Conservation (phyloP, 2,797 vertebrate genomes). For the Microctenopoma lineatum region DNA sequence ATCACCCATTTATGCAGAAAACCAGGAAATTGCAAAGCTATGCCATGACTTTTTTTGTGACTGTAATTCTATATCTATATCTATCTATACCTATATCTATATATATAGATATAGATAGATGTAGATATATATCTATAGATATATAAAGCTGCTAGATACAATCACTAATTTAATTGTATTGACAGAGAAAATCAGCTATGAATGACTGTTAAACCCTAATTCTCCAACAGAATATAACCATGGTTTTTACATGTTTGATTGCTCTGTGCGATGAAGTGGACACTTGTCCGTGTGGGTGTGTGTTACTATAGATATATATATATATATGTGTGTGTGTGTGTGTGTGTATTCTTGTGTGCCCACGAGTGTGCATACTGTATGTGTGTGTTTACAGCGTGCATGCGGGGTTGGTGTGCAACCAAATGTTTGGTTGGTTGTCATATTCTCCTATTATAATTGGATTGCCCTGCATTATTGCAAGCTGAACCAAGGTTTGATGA, state of each 20-base stretch:
- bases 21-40: too few relatives aligned
- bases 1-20: too few relatives aligned
- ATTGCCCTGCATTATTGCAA: conserved; percentile 82
- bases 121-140: conserved; percentile 54
- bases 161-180: conserved; percentile 88
- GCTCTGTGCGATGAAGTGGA: conserved; percentile 53
- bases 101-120: too few relatives aligned
- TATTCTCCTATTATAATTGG: conserved; percentile 78
- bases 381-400: conserved; percentile 12
- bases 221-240: conserved; percentile 77
- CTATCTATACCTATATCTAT: conserved; percentile 16
- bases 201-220: conserved; percentile 86
- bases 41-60: too few relatives aligned
- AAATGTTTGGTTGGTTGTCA: conserved; percentile 71
- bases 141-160: conserved; percentile 93
- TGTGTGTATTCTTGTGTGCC: conserved; percentile 35
- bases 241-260: conserved; percentile 62
- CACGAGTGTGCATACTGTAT: conserved; percentile 4
- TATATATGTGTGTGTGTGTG: conserved; percentile 12
- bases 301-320: conserved; percentile 29
- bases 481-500: conserved; percentile 86
- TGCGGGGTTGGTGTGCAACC: conserved; percentile 72
- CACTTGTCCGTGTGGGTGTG: conserved; percentile 52
- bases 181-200: conserved; percentile 83
- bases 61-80: conserved; percentile 1